A percentile compares a stretch with the other conserved stretches of the same genome.
These are phyloP conservation scores for Formica aserva DNA, from an alignment of 2,888 invertebrate species.

Conservation along the genomic window DNA sequence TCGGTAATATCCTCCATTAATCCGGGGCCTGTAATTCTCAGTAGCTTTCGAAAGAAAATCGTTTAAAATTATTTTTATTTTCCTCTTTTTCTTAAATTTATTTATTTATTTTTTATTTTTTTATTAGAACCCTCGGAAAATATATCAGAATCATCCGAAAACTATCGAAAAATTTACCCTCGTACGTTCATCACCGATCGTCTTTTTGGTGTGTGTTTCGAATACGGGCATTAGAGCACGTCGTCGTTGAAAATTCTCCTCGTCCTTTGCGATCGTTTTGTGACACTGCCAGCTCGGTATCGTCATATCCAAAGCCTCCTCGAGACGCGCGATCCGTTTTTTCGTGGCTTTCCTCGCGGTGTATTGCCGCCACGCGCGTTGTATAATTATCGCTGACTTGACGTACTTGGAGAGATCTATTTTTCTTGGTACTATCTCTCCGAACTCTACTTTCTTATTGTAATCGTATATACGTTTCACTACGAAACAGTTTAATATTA, in stretches of 20 bases:
- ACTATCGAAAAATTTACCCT: slow-evolving; percentile 66
- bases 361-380: slow-evolving; percentile 86
- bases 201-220: slow-evolving; percentile 85
- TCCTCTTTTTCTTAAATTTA: no score
- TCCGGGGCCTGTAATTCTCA: slow-evolving; percentile 83
- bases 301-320: slow-evolving; percentile 88
- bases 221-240: slow-evolving; percentile 84
- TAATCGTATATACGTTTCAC: slow-evolving; percentile 67
- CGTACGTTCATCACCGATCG: slow-evolving; percentile 62
- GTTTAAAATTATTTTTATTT: neutral
- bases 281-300: slow-evolving; percentile 86
- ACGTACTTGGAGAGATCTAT: slow-evolving; percentile 51
- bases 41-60: slow-evolving; percentile 65
- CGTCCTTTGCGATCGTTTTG: slow-evolving; percentile 86
- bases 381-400: slow-evolving; percentile 83
- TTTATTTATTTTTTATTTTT: no score
- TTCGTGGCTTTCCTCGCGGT: slow-evolving; percentile 85
- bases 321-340: slow-evolving; percentile 85
- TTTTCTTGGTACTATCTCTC: slow-evolving; percentile 62
- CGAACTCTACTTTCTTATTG: slow-evolving; percentile 63
- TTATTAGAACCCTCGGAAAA: no score
- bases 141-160: no score
- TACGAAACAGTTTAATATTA: slow-evolving; percentile 32
- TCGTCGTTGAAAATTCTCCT: slow-evolving; percentile 79
- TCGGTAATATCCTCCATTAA: slow-evolving; percentile 92